A percentile compares a stretch with the other conserved stretches of the same genome.
Conservation (phyloP, 1,140 invertebrate species). For the Brachionus asplanchnoidis region DNA sequence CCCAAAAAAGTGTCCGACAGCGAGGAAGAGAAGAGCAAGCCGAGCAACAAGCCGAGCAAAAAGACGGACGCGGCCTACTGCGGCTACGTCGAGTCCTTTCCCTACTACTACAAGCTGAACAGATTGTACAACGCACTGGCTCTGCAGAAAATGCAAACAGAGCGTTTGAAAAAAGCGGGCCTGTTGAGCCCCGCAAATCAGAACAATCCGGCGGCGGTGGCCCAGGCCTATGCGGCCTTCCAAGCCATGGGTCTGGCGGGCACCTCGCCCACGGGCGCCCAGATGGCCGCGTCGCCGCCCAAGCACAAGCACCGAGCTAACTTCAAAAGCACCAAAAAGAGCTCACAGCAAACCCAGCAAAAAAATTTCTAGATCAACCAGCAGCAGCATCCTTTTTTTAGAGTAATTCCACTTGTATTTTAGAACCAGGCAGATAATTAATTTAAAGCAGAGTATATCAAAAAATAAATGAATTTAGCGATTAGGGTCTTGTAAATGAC, state of each 20-base stretch:
- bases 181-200: background rate
- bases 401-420: background rate
- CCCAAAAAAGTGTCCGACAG: constrained; percentile 19
- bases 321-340: background rate
- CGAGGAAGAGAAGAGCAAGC: background rate
- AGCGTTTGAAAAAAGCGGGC: constrained; percentile 8
- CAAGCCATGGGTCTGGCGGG: background rate
- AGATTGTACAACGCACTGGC: constrained; percentile 35
- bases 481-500: background rate
- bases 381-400: background rate
- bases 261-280: background rate
- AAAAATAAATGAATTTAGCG: background rate
- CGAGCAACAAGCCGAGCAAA: background rate
- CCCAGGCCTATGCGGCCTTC: background rate
- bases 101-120: constrained; percentile 40
- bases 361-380: background rate
- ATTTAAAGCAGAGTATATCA: background rate
- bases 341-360: background rate
- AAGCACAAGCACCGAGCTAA: background rate
- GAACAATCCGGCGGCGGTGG: constrained; percentile 5
- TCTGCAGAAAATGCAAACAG: constrained; percentile 39
- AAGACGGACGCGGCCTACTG: constrained; percentile 14
- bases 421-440: background rate
- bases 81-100: constrained; percentile 40
- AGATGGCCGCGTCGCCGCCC: background rate